Evolutionary conservation across 1,140 invertebrate species (phyloP).

Genomic region (Drosophila albomicans): DNA sequence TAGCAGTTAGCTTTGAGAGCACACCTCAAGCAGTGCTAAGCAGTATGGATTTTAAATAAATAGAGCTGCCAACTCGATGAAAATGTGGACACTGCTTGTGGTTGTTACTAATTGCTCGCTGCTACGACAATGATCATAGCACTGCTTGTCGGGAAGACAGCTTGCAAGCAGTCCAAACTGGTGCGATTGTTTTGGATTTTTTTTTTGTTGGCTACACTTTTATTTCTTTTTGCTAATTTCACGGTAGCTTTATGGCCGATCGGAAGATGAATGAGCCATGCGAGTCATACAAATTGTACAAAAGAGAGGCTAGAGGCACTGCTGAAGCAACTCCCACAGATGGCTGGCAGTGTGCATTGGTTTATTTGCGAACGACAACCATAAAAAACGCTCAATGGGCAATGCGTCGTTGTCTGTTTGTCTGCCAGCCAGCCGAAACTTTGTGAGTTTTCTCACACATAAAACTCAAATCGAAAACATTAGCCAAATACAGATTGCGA

Average conservation of each 20-base stretch:
- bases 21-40: neutral
- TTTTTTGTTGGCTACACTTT: conserved; percentile 12
- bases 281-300: conserved; percentile 23
- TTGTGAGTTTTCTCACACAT: conserved; percentile 73
- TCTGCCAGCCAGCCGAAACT: conserved; percentile 5
- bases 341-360: conserved; percentile 51
- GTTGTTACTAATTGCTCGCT: neutral
- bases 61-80: neutral
- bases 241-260: conserved; percentile 31
- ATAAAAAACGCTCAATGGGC: conserved; percentile 69
- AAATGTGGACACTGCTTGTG: neutral
- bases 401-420: conserved; percentile 55
- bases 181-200: neutral
- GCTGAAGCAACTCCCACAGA: conserved; percentile 66
- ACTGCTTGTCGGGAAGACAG: conserved; percentile 4
- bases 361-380: conserved; percentile 57
- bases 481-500: conserved; percentile 68
- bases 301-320: neutral
- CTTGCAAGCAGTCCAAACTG: conserved; percentile 5
- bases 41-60: neutral
- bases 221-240: conserved; percentile 19
- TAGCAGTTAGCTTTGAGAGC: neutral
- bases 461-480: conserved; percentile 73
- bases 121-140: neutral
- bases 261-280: conserved; percentile 38